Evolutionary conservation across 2,797 vertebrate genomes (phyloP), one percentile per base, ranked within the genome.

Genomic region (Sparus aurata): DNA sequence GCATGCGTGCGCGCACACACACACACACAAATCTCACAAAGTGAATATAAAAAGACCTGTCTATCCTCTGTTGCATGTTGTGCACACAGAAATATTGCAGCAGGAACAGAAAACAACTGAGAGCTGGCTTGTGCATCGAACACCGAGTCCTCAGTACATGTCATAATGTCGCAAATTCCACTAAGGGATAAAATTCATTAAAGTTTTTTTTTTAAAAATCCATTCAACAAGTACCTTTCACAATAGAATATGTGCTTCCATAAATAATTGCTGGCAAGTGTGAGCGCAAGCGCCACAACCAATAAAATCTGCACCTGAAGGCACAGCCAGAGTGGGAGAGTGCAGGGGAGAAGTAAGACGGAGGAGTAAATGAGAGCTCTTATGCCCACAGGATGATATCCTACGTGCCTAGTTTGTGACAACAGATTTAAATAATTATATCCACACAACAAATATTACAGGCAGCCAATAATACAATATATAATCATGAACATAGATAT

Each of bases 221-320:
- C 17, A 45, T 34, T 85, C 52, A 73, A 66, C 65, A 65, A 53
- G 64, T 73, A 65, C 54, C 27, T 47, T 63, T 68, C 23, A 64
- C 12, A 25, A 63, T 11, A 47, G 9, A 83, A 75, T 45, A 45
- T 38, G 5, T 23, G 22, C 69, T 73, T 47, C 63, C 54, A 69
- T 65, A 55, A 85, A 89, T 77, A 18, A 73, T 62, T 16, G 38
- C 55, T 69, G 67, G 58, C 53, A 57, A 68, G 60, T 57, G 50
- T 18, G 57, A 76, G 74, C 25, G 54, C 75, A 81, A 70, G 68
- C 45, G 12, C 47, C 47, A 69, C 76, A 82, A 89, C 75, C 66
- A 89, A 86, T 85, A 77, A 87, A 88, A 89, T 74, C 77, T 76
- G 57, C 78, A 84, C 77, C 77, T 70, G 12, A 66, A 82, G 86